These are phyloP conservation scores for Electrona antarctica DNA, from an alignment of 2,113 vertebrate species.

Conservation along the genomic window DNA sequence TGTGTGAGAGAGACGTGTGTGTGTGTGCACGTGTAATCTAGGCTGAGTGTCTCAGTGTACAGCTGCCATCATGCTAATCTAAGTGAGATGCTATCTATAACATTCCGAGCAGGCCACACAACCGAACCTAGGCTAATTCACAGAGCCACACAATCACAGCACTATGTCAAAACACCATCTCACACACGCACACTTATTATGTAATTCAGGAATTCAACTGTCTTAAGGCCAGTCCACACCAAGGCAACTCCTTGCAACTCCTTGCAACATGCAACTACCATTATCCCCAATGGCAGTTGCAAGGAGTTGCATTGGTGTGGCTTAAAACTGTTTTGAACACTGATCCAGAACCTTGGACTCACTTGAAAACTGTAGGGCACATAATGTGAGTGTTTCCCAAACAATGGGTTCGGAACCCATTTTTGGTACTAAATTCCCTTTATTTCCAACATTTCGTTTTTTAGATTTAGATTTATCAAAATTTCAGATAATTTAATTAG, in stretches of 20 bases:
- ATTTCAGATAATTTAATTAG: too few species aligned
- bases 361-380: too few species aligned
- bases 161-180: slow-evolving; percentile 22
- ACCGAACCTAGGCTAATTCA: slow-evolving; percentile 16
- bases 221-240: background rate
- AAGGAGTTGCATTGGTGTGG: background rate
- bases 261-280: too few species aligned
- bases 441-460: too few species aligned
- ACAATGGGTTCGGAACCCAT: too few species aligned
- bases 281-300: background rate
- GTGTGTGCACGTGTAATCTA: background rate
- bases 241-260: too few species aligned
- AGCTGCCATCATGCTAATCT: slow-evolving; percentile 51
- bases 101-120: slow-evolving; percentile 50
- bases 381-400: too few species aligned
- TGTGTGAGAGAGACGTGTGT: too few species aligned
- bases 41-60: slow-evolving; percentile 17
- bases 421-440: too few species aligned
- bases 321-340: background rate
- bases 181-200: slow-evolving; percentile 28
- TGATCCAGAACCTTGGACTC: too few species aligned
- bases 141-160: slow-evolving; percentile 42
- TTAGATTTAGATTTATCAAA: too few species aligned
- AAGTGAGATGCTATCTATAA: slow-evolving; percentile 50
- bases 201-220: slow-evolving; percentile 10